Evolutionary conservation across 64 coral and sea anemone genomes (phyloP).

Genomic region (Orbicella faveolata): DNA sequence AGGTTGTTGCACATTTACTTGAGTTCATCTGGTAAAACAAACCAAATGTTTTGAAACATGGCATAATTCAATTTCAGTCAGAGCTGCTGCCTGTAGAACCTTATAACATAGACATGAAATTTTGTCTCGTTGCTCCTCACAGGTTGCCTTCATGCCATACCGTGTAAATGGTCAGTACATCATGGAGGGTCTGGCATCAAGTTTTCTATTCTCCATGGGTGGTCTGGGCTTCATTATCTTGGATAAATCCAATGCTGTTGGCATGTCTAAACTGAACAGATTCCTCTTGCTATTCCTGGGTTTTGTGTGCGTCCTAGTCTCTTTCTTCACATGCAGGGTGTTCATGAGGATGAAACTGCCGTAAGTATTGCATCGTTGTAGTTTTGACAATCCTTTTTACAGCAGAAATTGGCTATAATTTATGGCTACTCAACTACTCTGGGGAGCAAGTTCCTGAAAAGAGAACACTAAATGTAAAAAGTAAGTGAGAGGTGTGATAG

Average conservation of each 20-base stretch:
- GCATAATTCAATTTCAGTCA: not conserved
- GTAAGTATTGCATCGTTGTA: slow-evolving; percentile 56
- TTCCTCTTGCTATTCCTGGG: slow-evolving; percentile 84
- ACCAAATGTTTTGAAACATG: no score
- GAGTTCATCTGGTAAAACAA: no score
- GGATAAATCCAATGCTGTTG: slow-evolving; percentile 94
- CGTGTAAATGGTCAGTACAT: slow-evolving; percentile 99
- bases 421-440: not conserved
- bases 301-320: slow-evolving; percentile 86
- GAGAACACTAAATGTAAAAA: no score
- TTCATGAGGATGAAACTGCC: slow-evolving; percentile 99
- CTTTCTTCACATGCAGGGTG: slow-evolving; percentile 96
- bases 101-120: not conserved
- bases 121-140: not conserved
- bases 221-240: slow-evolving; percentile 96
- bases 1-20: no score
- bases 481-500: no score
- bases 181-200: slow-evolving; percentile 97
- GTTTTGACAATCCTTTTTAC: not conserved
- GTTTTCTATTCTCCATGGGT: slow-evolving; percentile 95
- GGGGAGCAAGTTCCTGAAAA: no score
- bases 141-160: slow-evolving; percentile 99
- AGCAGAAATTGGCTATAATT: not conserved
- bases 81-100: not conserved
- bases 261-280: slow-evolving; percentile 94